Evolutionary conservation across 2,888 invertebrate genomes (phyloP), one percentile per base, ranked within the genome.

Genomic region (Parapristionchus giblindavisi): DNA sequence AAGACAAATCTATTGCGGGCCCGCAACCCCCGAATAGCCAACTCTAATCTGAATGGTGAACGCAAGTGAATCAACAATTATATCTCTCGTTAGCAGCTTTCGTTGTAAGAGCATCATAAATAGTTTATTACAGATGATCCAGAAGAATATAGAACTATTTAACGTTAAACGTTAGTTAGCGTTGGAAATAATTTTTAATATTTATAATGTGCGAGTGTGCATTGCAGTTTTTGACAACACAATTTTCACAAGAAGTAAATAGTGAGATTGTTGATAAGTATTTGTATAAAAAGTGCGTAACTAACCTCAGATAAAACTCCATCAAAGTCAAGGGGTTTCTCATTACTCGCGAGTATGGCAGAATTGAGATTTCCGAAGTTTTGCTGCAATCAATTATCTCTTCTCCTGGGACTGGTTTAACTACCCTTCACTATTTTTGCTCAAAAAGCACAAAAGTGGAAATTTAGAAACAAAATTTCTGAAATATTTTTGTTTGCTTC

Each of bases 321-420:
- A 75, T 83, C 83, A 40, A 83, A 83, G 73, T 83, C 83, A 4
- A 78, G 76, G 2, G 80, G 78, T 65, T 79, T 80, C 2, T 78
- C 66, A 0, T 78, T 77, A 8, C 75, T 74, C 43, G 80, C 77
- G 43, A 82, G 71, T 51, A 82, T 79, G 17, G 80, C 78, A 21
- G 75, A 74, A 56, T 78, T 81, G 65, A 81, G 76, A 63, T 82
- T 81, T 24, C 79, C 80, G 38, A 82, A 76, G 17, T 76, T 73
- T 56, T 81, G 80, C 82, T 82, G 58, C 14, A 54, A 68, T n/a
- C 40, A 8, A 34, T 34, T 34, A n/a, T 54, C 54, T 6, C 6
- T 54, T 54, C 27, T 54, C 8, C 8, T 54, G n/a, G 27, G 8
- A 27, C 54, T n/a, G 24, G n/a, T 14, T 6, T n/a, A 27, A n/a